Base-by-base conservation (phyloP, 2,888 invertebrate genomes). In the Cephus nigrinus region DNA sequence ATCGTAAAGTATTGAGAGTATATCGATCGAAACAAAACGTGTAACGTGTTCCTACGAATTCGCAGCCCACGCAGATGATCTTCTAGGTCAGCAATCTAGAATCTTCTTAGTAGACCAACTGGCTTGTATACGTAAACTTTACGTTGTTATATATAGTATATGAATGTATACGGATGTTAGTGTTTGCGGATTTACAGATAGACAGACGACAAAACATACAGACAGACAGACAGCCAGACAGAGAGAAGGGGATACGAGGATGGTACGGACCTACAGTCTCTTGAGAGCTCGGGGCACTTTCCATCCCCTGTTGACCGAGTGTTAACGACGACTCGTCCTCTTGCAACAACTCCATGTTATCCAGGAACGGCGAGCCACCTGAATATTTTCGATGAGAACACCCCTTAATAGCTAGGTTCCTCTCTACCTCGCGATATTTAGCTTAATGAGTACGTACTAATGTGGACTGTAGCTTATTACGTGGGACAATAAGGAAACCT, bases 321-420 rank as follows among this genome's bases (percentile, higher is more conserved):
- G 88, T 88, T 90, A 91, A 90, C 80, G 91, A 89, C 85, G 90
- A 88, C 81, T 91, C 91, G 86, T 91, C 91, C 84, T 91, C 91
- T 89, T 90, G 90, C 85, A 91, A 89, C 86, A 91, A 89, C 81
- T 91, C 91, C 91, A 91, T 91, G 87, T 90, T 90, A 86, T 91
- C 91, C 91, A 91, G 87, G 83, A 91, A 90, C 87, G 91, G 91
- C 75, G 91, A 91, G 84, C 88, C 90, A 91, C 91, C 91, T 91
- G 91, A 55, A 55, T 55, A 55, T 55, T 71, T 71, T 71, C 33
- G 31, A 32, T 71, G 71, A 30, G 31, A 71, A 71, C 4, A 71
- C 12, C 71, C 71, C 71, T 71, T 71, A 69, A 68, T 68, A 23
- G 71, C 73, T 77, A 77, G 32, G 75, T 77, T 40, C 33, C 71